Evolutionary conservation across 2,113 vertebrate species (phyloP).

Genomic region (Anser brachyrhynchus): DNA sequence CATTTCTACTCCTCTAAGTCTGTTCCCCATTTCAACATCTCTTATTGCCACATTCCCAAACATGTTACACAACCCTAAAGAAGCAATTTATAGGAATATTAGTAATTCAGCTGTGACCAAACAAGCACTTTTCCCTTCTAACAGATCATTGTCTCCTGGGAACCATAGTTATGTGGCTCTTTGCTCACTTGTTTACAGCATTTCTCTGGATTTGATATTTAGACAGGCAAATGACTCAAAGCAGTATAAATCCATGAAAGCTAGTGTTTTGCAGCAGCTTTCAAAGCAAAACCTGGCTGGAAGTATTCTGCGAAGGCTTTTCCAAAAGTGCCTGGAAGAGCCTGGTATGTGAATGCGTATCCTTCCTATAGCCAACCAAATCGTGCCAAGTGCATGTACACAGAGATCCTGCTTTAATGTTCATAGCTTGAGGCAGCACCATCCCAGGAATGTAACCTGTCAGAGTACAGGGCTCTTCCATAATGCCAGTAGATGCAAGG

Average conservation of each 20-base stretch:
- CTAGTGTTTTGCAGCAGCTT: background rate
- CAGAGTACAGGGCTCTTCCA: background rate
- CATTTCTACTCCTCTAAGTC: slow-evolving; percentile 64
- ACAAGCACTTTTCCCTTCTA: slow-evolving; percentile 41
- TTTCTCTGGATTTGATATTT: background rate
- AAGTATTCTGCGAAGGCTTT: background rate
- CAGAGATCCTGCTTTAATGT: background rate
- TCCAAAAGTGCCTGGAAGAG: slow-evolving; percentile 11
- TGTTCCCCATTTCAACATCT: slow-evolving; percentile 68
- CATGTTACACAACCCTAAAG: slow-evolving; percentile 56
- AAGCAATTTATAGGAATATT: slow-evolving; percentile 60
- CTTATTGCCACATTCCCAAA: slow-evolving; percentile 63
- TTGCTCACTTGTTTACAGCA: slow-evolving; percentile 54
- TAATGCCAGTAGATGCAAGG: background rate
- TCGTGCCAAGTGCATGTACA: background rate
- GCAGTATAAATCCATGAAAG: background rate
- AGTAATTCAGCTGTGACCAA: slow-evolving; percentile 50
- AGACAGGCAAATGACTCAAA: slow-evolving; percentile 6
- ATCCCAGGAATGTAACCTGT: background rate
- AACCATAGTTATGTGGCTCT: background rate
- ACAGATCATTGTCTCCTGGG: slow-evolving; percentile 27
- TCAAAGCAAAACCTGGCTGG: slow-evolving; percentile 31
- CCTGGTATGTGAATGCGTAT: background rate
- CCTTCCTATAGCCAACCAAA: background rate
- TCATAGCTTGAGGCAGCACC: background rate